Percentiles rank a stretch among this genome's conserved stretches.
Evolutionary conservation across 2,888 invertebrate species (phyloP).

Genomic region (Trypoxylon attenuatum): DNA sequence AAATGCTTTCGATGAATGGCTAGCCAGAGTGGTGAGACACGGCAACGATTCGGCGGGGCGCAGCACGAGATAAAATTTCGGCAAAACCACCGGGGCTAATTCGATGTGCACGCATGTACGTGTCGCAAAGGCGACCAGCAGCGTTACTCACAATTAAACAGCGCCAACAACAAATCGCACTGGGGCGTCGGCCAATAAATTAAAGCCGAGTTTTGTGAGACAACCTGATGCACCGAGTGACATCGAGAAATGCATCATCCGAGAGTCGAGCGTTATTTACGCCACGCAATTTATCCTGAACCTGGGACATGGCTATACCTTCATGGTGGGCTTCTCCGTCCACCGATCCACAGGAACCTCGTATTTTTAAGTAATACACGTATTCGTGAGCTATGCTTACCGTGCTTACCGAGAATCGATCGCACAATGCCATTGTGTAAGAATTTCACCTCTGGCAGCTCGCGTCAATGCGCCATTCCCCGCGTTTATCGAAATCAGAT

Average conservation of each 20-base stretch:
- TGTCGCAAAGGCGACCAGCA: neutral
- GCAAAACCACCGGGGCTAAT: neutral
- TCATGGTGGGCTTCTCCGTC: neutral
- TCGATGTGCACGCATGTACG: neutral
- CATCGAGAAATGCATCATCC: conserved; percentile 17
- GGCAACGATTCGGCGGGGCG: no score
- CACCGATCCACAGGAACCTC: no score
- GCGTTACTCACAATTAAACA: conserved; percentile 36
- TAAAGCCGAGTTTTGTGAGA: conserved; percentile 19
- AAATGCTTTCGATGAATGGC: neutral
- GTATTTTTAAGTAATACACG: conserved; percentile 18
- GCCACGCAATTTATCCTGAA: conserved; percentile 3
- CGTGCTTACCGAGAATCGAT: conserved; percentile 19
- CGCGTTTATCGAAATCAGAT: neutral
- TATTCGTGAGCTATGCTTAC: neutral
- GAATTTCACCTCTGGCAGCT: neutral
- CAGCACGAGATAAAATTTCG: no score
- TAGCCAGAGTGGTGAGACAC: neutral
- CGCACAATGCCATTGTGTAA: conserved; percentile 22
- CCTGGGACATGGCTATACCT: neutral
- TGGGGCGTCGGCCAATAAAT: conserved; percentile 32
- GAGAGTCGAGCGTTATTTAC: conserved; percentile 13
- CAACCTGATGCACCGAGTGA: conserved; percentile 20
- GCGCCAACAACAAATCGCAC: conserved; percentile 31
- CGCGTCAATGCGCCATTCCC: neutral